Base-by-base conservation (phyloP, 2,113 vertebrate genomes). In the Pavo muticus region DNA sequence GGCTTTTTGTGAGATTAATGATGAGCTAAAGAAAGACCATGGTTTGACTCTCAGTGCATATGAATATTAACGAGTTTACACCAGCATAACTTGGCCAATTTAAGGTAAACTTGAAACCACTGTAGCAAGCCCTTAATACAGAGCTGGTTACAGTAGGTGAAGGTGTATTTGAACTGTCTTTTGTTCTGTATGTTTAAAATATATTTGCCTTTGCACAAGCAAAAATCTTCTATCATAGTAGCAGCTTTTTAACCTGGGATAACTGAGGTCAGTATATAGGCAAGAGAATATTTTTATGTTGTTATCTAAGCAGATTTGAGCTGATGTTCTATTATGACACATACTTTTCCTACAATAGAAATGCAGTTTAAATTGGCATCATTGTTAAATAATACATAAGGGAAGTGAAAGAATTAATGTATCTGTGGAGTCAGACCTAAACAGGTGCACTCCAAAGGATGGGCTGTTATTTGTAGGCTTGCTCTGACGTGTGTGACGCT, bases 321-420 rank as follows among this genome's bases (percentile, higher is more conserved):
- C 77, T 0, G 0, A 23, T 35, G 13, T 70, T 57, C 27, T 35
- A 0, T 67, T 88, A 77, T 10, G 25, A 47, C 54, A 73, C 25
- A 77, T 2, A 2, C 25, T 21, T 54, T 45, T 93, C 37, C 30
- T 71, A 3, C 6, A 6, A 13, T 57, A 90, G 35, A 71, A 84
- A 42, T 4, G 16, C 60, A 35, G 61, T 16, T 69, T 7, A 68
- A 87, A 67, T 45, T 37, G 24, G 25, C 29, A 40, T 76, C 52
- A 48, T 85, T 90, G 71, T 29, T 59, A 64, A 59, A 63, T 64
- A 81, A 84, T 4, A n/a, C 25, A 15, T 64, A 60, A 67, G 37
- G 80, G 45, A 71, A 90, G 39, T 4, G 42, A 60, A n/a, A 64
- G 47, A 65, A 81, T 29, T 6, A 20, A 52, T 60, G 68, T 2